These are phyloP conservation scores for Drosophila jambulina DNA, from an alignment of 1,140 invertebrate species.

Conservation along the genomic window DNA sequence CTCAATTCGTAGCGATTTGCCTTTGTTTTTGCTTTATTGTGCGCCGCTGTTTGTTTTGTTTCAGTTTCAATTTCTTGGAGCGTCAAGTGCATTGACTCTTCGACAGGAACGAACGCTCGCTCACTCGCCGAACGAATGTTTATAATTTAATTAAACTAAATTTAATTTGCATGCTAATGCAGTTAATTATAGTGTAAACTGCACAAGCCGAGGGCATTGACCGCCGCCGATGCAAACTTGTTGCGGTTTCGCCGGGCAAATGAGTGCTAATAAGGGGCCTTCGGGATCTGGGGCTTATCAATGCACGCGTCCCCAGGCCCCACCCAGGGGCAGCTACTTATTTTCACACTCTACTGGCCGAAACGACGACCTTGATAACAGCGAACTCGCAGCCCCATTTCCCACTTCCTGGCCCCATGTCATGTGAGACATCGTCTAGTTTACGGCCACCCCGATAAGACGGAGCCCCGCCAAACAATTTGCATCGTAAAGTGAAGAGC, in stretches of 20 bases:
- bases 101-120: conserved; percentile 7
- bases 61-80: conserved; percentile 65
- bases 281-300: conserved; percentile 27
- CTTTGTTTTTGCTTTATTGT: conserved; percentile 21
- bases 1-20: conserved; percentile 15
- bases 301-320: conserved; percentile 5
- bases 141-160: conserved; percentile 80
- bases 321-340: conserved; percentile 12
- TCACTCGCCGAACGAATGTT: conserved; percentile 26
- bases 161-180: conserved; percentile 76
- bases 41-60: conserved; percentile 18
- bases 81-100: conserved; percentile 63
- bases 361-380: conserved; percentile 70
- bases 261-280: conserved; percentile 7
- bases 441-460: conserved; percentile 66
- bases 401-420: conserved; percentile 20
- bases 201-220: conserved; percentile 50
- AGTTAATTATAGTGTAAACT: conserved; percentile 74
- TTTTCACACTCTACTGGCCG: conserved; percentile 30
- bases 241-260: conserved; percentile 12
- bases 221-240: conserved; percentile 27
- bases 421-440: conserved; percentile 46
- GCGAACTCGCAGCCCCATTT: conserved; percentile 54
- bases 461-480: conserved; percentile 44
- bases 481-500: conserved; percentile 65